Evolutionary conservation across 2,888 invertebrate genomes (phyloP), one percentile per base, ranked within the genome.

Genomic region (Spatulosminthurus flaviceps): DNA sequence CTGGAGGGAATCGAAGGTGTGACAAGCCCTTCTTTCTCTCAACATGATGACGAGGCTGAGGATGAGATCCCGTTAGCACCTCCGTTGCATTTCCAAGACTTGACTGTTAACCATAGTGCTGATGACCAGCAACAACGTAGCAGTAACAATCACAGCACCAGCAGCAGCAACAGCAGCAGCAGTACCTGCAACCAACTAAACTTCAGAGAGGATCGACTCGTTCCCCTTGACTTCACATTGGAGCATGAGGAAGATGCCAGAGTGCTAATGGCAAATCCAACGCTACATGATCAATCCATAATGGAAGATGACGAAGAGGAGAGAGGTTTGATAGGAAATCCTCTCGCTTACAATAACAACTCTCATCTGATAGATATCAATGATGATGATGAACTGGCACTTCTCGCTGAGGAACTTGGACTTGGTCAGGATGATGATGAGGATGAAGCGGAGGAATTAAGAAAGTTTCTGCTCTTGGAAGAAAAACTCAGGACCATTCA

Each of bases 71-170:
- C 85, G 83, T 84, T 85, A 83, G 82, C 80, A 82, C 85, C 84
- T 82, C 85, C 85, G 82, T 82, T 83, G 81, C 82, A 80, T 81
- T 85, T 84, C 81, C 83, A 84, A 84, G 85, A 85, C 79, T 42
- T 51, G 69, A 78, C 42, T 24, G 43, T 64, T 43, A 61, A 42
- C 43, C 41, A 26, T 43, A 42, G 43, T 24, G 22, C 11, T 24
- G 22, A 51, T 51, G 19, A 51, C n/a, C 51, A 51, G n/a, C 19
- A 13, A 26, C 26, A n/a, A 28, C 1, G 60, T 41, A 41, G 41
- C 13, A 41, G 13, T 2, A 51, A 26, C 60, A 16, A 28, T 28
- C 26, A n/a, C 51, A 60, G 28, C 19, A 22, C 13, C 41, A 41
- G 16, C 28, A 26, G 5, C 19, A 22, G 26, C 22, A 73, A 4